Evolutionary conservation across 2,888 invertebrate species (phyloP), one percentile per base, ranked within the genome.

Genomic region (Tribolium freemani): DNA sequence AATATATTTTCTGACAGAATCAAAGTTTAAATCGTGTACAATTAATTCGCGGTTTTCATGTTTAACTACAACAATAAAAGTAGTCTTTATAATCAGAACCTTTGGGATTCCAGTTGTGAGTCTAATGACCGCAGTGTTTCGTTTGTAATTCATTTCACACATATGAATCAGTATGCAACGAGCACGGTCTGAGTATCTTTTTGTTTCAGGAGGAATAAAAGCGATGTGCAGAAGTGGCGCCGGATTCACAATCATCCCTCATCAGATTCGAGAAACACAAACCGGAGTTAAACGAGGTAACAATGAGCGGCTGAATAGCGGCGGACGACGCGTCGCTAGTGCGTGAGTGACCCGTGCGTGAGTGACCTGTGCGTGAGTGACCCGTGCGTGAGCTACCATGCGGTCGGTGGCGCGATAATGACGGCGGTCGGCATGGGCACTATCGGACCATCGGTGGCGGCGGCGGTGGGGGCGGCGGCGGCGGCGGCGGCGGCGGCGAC

Each of bases 361-460:
- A 71, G 74, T 70, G 71, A 61, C 51, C 58, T 10, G 67, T 78
- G 79, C 77, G 78, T 78, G 77, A 73, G 74, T 71, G 64, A 51
- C 57, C 56, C 48, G 70, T 54, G 69, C 69, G 74, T 72, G 71
- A 51, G 72, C 71, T 77, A 76, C 75, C 76, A 78, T 78, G 79
- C 70, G 73, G 75, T 63, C 72, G 71, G 69, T 72, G 63, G 61
- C 11, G 67, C 73, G 77, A 73, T 75, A 75, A 78, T 76, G 77
- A 78, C 78, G 79, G 75, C 77, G 76, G 77, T 77, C 77, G 77
- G 77, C 77, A 79, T 80, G 79, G 77, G 75, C 76, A 77, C 79
- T 76, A 77, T 81, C 78, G 71, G 78, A 73, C 71, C 78, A 76
- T 77, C 78, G 75, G 75, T 51, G 53, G 71, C 54, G 57, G 69